Conservation (phyloP, 2,797 vertebrate genomes). For the Smutsia gigantea region DNA sequence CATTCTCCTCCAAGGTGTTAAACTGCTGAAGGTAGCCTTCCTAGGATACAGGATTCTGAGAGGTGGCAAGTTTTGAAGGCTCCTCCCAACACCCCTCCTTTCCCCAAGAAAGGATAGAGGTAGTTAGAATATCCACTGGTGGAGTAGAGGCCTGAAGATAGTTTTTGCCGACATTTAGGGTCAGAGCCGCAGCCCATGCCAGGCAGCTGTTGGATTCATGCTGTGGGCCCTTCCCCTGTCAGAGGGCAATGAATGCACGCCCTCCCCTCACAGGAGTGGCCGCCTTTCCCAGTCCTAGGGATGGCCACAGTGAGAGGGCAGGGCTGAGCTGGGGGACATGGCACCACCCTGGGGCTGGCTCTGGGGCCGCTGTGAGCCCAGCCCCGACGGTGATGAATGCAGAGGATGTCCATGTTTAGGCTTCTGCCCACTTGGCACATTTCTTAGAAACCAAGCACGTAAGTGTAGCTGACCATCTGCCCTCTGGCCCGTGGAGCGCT, state of each 20-base stretch:
- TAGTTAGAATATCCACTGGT: neutral
- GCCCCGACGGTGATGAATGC: neutral
- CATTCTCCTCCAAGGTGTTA: neutral
- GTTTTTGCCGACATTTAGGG: neutral
- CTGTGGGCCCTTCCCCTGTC: neutral
- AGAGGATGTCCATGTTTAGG: neutral
- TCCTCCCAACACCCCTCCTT: too few relatives aligned
- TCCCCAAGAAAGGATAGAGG: neutral
- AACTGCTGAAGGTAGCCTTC: neutral
- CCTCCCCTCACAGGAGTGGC: neutral
- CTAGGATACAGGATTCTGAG: neutral
- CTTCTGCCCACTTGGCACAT: neutral
- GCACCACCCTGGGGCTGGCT: fast-evolving
- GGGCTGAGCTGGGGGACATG: neutral
- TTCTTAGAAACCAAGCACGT: neutral
- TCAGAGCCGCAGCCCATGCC: too few relatives aligned
- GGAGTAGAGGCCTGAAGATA: neutral
- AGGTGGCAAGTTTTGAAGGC: neutral
- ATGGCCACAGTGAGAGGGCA: neutral
- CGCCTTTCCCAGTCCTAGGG: neutral
- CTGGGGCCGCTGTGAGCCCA: neutral
- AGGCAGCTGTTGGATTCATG: neutral
- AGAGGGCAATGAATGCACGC: neutral
- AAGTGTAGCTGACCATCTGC: neutral
- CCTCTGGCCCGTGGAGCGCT: too few relatives aligned